These are phyloP conservation scores for Amphiprion ocellaris DNA, from an alignment of 2,113 vertebrate species.

Conservation along the genomic window DNA sequence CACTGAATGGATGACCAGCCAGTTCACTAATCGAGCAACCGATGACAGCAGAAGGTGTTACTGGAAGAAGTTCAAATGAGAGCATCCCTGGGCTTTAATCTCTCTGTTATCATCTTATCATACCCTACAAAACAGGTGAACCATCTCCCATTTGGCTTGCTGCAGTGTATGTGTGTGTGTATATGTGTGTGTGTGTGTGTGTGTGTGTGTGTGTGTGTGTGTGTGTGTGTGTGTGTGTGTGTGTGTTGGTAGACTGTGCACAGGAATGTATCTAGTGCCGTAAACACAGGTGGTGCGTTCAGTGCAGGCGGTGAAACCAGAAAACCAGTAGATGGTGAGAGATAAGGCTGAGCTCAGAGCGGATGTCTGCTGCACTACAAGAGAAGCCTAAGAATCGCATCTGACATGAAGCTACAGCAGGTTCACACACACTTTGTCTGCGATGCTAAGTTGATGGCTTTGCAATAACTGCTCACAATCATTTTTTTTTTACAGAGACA, in stretches of 20 bases:
- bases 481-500: too few relatives aligned
- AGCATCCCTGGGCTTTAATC: background rate
- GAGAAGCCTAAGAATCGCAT: too few relatives aligned
- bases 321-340: conserved; percentile 43
- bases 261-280: background rate
- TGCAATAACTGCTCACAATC: too few relatives aligned
- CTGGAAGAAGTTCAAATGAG: background rate
- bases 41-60: background rate
- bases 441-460: too few relatives aligned
- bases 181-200: too few relatives aligned
- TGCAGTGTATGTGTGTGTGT: conserved; percentile 17
- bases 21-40: background rate
- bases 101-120: background rate
- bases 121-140: conserved; percentile 10
- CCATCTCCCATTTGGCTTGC: background rate
- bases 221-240: too few relatives aligned
- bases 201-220: background rate
- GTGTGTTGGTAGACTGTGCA: too few relatives aligned
- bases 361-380: background rate
- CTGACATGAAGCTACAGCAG: background rate
- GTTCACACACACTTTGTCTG: background rate
- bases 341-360: conserved; percentile 24
- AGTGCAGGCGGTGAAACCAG: conserved; percentile 30
- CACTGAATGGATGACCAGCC: background rate
- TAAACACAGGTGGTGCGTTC: conserved; percentile 34